Conservation (phyloP, 2,113 vertebrate genomes). For the Xiphorhynchus elegans region DNA sequence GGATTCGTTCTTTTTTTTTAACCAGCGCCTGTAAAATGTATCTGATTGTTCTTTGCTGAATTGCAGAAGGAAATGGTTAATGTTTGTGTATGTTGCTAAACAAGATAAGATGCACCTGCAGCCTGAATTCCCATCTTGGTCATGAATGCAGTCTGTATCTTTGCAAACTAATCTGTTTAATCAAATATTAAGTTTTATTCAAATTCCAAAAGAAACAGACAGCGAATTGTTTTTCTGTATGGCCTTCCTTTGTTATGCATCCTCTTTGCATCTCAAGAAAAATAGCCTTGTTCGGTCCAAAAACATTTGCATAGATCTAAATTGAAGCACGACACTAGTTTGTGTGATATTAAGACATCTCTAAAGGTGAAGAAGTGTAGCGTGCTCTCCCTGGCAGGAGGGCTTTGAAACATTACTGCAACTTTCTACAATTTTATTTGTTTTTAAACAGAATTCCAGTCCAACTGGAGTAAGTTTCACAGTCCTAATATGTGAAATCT, state of each 20-base stretch:
- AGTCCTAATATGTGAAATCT: conserved; percentile 15
- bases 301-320: conserved; percentile 83
- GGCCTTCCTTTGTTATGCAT: conserved; percentile 80
- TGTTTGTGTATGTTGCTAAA: conserved; percentile 43
- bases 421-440: conserved; percentile 34
- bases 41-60: background rate
- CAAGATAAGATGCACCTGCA: conserved; percentile 73
- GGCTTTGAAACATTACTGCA: background rate
- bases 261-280: conserved; percentile 91
- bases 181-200: conserved; percentile 91
- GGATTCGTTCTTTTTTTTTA: background rate
- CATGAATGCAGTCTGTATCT: conserved; percentile 69
- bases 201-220: conserved; percentile 83
- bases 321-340: conserved; percentile 64
- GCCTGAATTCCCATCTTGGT: conserved; percentile 61
- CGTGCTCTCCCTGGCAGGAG: background rate
- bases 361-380: conserved; percentile 67
- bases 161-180: conserved; percentile 87
- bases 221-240: conserved; percentile 78
- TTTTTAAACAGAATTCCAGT: conserved; percentile 31
- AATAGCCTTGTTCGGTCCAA: conserved; percentile 78
- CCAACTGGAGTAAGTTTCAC: conserved; percentile 30
- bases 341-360: conserved; percentile 59
- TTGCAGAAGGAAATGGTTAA: conserved; percentile 56
- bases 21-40: background rate